Evolutionary conservation across 2,888 invertebrate species (phyloP), one percentile per base, ranked within the genome.

Genomic region (Noctua comes): DNA sequence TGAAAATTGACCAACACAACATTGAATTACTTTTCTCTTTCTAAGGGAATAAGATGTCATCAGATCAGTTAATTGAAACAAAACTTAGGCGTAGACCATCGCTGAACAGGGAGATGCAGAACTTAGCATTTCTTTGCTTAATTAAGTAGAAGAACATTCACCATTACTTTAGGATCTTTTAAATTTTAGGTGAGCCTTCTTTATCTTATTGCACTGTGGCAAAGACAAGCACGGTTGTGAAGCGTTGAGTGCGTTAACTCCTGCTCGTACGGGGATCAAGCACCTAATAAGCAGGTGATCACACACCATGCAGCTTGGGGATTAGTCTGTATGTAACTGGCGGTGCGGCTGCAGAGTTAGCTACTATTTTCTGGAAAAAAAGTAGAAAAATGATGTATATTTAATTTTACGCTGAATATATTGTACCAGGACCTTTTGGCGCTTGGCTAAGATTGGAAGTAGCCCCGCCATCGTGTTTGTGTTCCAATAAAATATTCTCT

Each of bases 221-320:
- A 31, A 13, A 24, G n/a, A 24, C 4, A 40, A 40, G 46, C 70
- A 16, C 7, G 16, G 51, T 16, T 36, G 27, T n/a, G 31, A 24
- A 69, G 54, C 18, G 62, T 68, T 57, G 54, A 83, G 70, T 73
- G 64, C 66, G 66, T 85, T 70, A 76, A 62, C 72, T 83, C 81
- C 54, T 31, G 72, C 57, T 73, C 54, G 54, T 59, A 10, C 36
- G 48, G n/a, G 73, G 40, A 85, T 73, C 70, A 73, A 71, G 73
- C 62, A 76, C 65, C 54, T 75, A 79, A 73, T 83, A 70, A 75
- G 69, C 76, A 43, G 66, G 84, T 79, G 73, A 76, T 51, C 81
- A 73, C 46, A 62, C 66, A 43, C 43, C 31, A 51, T 16, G 27
- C 54, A 10, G 85, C 83, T 54, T 73, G 36, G 66, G 66, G 73